Base-by-base conservation (phyloP, 1,140 invertebrate genomes). In the Choristoneura fumiferana region DNA sequence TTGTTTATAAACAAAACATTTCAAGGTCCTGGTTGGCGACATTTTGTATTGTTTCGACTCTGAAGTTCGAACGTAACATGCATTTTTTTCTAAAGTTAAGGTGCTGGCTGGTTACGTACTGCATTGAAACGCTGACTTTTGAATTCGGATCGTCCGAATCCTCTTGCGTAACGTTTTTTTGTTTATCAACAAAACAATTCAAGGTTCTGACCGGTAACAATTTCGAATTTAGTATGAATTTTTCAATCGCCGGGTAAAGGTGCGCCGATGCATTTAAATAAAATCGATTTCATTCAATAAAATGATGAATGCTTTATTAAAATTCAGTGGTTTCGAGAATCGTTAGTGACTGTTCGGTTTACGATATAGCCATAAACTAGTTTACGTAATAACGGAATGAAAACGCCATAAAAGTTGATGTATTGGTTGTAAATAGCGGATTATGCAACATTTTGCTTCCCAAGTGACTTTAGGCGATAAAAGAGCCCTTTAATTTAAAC, bases 161-260 rank as follows among this genome's bases (percentile, higher is more conserved):
- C n/a, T 39, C 36, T 57, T 57, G 18, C 55, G n/a, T 45, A 57
- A 57, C 55, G n/a, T 22, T 18, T 35, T 76, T 84, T 87, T 87
- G 80, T 87, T 86, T 86, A 84, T 86, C 86, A 88, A 86, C 84
- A 87, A 81, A 75, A 73, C 65, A 62, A 66, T 74, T 78, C 79
- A 84, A 86, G 76, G 80, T 77, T 76, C 67, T 43, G 34, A 37
- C 67, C 71, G 68, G 75, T 70, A 57, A 45, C 57, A 12, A 5
- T 13, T 33, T 40, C 17, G 55, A 57, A 15, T 58, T 80, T 76
- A 84, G 81, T 84, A 52, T 65, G 67, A 63, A 55, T 65, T 66
- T 73, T 60, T 60, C 72, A 60, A 62, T 55, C 75, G 73, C 56
- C 40, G 62, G 57, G 68, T 67, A 63, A 71, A 78, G 72, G 61